Percentiles rank a stretch among this genome's conserved stretches.
phyloP scores from a whole-genome alignment of 1,140 invertebrate genomes.

The Nephila pilipes region DNA sequence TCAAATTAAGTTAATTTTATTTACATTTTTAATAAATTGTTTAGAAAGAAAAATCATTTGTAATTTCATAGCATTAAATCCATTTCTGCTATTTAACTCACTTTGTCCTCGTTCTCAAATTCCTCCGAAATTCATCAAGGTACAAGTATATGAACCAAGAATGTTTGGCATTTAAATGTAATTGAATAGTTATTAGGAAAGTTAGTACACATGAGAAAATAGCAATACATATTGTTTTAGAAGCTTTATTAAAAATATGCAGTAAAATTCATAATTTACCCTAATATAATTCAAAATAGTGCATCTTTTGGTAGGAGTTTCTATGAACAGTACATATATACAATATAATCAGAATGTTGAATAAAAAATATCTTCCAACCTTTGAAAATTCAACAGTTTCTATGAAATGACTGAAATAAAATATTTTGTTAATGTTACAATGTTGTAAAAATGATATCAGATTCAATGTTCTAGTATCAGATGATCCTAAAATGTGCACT shows the following conservation, averaged over 20 bases:
- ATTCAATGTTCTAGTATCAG: neutral
- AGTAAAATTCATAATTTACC: conserved; percentile 56
- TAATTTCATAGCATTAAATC: too few species aligned
- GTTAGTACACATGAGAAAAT: neutral
- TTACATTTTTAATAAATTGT: too few species aligned
- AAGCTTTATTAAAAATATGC: conserved; percentile 61
- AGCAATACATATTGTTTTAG: neutral
- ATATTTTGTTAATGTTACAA: neutral
- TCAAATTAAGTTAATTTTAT: too few species aligned
- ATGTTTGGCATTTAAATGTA: too few species aligned
- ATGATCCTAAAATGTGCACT: conserved; percentile 10
- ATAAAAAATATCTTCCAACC: conserved; percentile 36
- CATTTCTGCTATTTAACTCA: too few species aligned
- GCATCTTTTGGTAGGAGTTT: conserved; percentile 53
- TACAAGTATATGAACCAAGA: too few species aligned
- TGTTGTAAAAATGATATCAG: neutral
- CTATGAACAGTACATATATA: conserved; percentile 58
- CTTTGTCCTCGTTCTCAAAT: too few species aligned
- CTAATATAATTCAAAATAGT: conserved; percentile 74
- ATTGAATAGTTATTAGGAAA: too few species aligned
- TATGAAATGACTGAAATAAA: neutral
- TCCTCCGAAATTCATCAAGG: too few species aligned
- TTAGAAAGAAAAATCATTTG: too few species aligned
- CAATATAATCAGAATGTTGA: conserved; percentile 11
- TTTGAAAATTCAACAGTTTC: neutral